These are phyloP conservation scores for Drosophila kikkawai DNA, from an alignment of 1,140 invertebrate genomes.

Conservation along the genomic window DNA sequence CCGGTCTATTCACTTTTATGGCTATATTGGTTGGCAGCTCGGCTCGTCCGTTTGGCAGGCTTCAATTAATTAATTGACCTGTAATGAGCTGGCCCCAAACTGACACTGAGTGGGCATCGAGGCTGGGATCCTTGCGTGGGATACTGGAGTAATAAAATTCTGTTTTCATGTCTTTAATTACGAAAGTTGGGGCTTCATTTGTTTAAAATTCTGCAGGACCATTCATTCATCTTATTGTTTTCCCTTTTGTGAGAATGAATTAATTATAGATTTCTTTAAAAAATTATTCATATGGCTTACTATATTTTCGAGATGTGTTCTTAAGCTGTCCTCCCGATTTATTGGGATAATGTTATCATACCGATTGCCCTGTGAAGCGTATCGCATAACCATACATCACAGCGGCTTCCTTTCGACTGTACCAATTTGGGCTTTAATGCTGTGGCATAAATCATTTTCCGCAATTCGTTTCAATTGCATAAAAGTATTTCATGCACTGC, in stretches of 20 bases:
- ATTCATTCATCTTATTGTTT: too few species aligned
- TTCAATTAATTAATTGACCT: constrained; percentile 66
- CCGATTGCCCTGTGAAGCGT: constrained; percentile 37
- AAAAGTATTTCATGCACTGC: constrained; percentile 70
- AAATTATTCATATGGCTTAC: background rate
- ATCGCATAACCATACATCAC: constrained; percentile 56
- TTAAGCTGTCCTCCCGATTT: constrained; percentile 14
- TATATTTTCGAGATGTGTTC: background rate
- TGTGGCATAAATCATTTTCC: constrained; percentile 76
- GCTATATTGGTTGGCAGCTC: constrained; percentile 38
- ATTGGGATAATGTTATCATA: constrained; percentile 38
- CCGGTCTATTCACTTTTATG: constrained; percentile 54
- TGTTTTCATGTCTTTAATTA: constrained; percentile 1
- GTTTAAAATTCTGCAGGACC: background rate
- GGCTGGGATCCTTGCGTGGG: background rate
- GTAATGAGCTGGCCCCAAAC: constrained; percentile 39
- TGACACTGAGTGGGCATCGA: constrained; percentile 26
- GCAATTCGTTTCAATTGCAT: constrained; percentile 76
- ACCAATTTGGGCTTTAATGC: constrained; percentile 78
- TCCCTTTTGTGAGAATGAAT: background rate
- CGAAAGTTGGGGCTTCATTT: background rate
- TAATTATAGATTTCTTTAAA: background rate
- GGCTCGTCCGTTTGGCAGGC: constrained; percentile 32
- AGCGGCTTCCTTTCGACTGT: constrained; percentile 39
- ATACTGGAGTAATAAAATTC: constrained; percentile 5